Evolutionary conservation across 2,797 vertebrate species (phyloP).

Genomic region (Peromyscus nudipes): DNA sequence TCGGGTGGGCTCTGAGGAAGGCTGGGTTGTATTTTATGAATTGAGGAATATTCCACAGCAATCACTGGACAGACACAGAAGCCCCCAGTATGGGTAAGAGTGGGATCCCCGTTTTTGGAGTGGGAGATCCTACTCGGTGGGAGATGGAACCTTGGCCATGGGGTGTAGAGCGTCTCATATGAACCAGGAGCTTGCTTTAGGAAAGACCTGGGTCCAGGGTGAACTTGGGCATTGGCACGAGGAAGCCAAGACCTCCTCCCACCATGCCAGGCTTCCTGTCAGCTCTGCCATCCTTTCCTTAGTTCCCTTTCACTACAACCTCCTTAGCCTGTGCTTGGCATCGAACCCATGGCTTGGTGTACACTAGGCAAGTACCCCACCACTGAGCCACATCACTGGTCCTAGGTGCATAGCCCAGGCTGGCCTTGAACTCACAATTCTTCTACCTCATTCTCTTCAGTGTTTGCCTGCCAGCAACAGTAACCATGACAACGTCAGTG

Average conservation of each 20-base stretch:
- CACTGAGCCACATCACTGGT: too few relatives aligned
- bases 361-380: not conserved
- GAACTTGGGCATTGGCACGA: not conserved
- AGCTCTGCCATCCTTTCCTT: too few relatives aligned
- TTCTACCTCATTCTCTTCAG: not conserved
- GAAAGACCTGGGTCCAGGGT: not conserved
- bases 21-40: not conserved
- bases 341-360: not conserved
- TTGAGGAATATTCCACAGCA: not conserved
- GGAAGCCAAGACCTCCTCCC: not conserved
- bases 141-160: not conserved
- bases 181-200: not conserved
- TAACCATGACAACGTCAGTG: not conserved
- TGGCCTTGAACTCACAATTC: not conserved
- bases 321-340: not conserved
- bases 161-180: not conserved
- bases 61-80: too few relatives aligned
- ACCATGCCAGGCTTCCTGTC: not conserved
- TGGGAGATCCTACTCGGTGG: not conserved
- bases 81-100: accelerated
- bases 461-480: too few relatives aligned
- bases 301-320: accelerated
- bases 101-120: not conserved
- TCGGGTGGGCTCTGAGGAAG: not conserved
- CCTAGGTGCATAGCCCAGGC: not conserved